Conservation (phyloP, 2,797 vertebrate species). For the Molossus alvarezi region DNA sequence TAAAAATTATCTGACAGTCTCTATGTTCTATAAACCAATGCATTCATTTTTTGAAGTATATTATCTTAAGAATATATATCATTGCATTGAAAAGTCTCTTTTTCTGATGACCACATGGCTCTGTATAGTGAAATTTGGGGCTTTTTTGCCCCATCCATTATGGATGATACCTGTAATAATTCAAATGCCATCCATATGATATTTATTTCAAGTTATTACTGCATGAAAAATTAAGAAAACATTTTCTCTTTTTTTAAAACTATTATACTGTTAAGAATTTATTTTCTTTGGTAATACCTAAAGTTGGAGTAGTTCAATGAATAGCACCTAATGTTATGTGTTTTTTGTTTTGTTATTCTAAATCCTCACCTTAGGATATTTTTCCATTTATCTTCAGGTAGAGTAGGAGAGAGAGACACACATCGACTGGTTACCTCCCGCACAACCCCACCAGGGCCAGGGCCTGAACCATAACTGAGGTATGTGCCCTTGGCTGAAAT, state of each 20-base stretch:
- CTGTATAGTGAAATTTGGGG: neutral
- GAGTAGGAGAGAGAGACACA: too few relatives aligned
- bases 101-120: neutral
- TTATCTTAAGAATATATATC: conserved; percentile 3
- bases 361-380: too few relatives aligned
- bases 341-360: too few relatives aligned
- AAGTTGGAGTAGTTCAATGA: neutral
- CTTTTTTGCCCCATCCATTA: neutral
- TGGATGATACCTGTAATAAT: neutral
- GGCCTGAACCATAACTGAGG: too few relatives aligned
- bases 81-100: neutral
- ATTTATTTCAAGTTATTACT: neutral
- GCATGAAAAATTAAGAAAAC: neutral
- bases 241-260: neutral
- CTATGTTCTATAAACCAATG: neutral
- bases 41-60: neutral
- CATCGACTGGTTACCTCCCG: too few relatives aligned
- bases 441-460: too few relatives aligned
- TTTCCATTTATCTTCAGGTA: too few relatives aligned
- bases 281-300: neutral
- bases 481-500: too few relatives aligned
- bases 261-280: neutral
- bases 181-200: neutral
- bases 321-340: neutral
- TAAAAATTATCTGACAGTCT: neutral